phyloP scores from a whole-genome alignment of 2,888 invertebrate genomes.

The Dichetophora obliterata region DNA sequence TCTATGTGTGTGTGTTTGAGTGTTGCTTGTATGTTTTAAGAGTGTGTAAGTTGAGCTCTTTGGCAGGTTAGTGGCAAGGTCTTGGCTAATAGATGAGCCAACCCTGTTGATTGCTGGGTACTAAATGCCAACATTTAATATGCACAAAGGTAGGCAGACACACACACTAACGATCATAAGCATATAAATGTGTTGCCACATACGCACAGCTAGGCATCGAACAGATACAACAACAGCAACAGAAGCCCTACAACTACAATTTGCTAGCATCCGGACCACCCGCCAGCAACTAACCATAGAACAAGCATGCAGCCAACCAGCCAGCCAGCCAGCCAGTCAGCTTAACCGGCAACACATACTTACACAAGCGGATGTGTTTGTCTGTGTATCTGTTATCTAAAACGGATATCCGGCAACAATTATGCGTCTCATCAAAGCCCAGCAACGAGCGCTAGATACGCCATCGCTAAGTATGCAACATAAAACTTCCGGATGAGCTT shows the following conservation, averaged over 20 bases:
- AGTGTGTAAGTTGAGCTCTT: background rate
- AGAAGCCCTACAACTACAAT: background rate
- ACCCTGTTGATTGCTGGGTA: slow-evolving; percentile 17
- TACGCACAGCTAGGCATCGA: background rate
- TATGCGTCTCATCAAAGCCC: background rate
- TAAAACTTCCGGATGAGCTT: background rate
- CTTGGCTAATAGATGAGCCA: slow-evolving; percentile 9
- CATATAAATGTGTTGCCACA: background rate
- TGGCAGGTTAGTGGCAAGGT: background rate
- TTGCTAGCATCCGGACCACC: background rate
- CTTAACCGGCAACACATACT: background rate
- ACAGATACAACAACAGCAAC: background rate
- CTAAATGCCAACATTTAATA: slow-evolving; percentile 31
- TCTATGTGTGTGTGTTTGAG: slow-evolving; percentile 41
- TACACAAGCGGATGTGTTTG: background rate
- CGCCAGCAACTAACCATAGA: background rate
- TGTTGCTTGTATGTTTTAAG: background rate
- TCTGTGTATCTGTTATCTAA: slow-evolving; percentile 3
- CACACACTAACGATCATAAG: background rate
- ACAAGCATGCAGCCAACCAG: background rate
- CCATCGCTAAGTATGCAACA: slow-evolving; percentile 20
- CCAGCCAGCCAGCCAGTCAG: background rate
- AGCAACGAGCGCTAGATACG: background rate
- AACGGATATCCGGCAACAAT: slow-evolving; percentile 35
- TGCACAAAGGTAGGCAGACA: slow-evolving; percentile 36